phyloP scores from a whole-genome alignment of 2,113 vertebrate species.

The Stercorarius parasiticus region DNA sequence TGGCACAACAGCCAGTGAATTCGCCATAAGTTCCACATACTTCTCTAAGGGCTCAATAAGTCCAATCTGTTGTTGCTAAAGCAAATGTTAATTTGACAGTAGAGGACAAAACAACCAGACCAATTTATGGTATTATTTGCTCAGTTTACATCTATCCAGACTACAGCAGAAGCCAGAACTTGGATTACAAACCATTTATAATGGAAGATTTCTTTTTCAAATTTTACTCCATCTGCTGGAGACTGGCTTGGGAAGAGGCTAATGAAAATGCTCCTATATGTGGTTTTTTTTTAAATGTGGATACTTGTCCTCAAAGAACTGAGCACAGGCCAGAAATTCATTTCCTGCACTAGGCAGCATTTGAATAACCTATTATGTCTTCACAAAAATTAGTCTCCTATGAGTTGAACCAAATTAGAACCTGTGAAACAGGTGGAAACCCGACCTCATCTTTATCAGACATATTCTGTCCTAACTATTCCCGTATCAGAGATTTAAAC shows the following conservation, averaged over 20 bases:
- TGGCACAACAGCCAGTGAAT: neutral
- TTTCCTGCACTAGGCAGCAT: neutral
- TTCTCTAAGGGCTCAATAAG: neutral
- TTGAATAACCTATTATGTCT: neutral
- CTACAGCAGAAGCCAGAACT: neutral
- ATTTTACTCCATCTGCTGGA: neutral
- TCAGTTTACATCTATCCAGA: neutral
- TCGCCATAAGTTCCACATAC: neutral
- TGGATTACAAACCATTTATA: neutral
- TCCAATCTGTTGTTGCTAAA: neutral
- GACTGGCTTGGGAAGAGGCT: neutral
- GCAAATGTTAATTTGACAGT: neutral
- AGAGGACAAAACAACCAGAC: neutral
- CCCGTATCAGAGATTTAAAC: neutral
- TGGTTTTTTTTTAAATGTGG: neutral
- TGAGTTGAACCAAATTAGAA: neutral
- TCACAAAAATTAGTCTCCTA: neutral
- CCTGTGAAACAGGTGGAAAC: constrained; percentile 2
- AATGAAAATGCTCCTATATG: neutral
- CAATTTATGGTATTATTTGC: neutral
- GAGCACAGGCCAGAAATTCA: neutral
- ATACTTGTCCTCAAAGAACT: neutral
- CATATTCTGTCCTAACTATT: neutral
- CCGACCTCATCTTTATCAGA: neutral
- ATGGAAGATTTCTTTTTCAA: neutral